Conservation (phyloP, 2,888 invertebrate species). For the Erpobdella octoculata region DNA sequence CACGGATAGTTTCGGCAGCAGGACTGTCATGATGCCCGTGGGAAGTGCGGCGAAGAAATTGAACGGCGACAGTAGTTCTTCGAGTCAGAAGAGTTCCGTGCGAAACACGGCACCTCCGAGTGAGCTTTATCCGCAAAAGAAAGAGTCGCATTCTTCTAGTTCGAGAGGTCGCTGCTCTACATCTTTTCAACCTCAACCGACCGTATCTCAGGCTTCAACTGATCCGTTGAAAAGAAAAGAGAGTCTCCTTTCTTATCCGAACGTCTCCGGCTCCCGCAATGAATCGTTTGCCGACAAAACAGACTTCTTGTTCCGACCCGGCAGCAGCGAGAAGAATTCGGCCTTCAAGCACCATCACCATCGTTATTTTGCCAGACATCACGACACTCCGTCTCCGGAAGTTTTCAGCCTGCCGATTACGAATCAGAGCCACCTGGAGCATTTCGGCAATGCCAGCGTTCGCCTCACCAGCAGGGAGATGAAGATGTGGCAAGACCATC, state of each 20-base stretch:
- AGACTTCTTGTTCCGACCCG: neutral
- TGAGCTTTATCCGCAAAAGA: neutral
- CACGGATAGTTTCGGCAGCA: neutral
- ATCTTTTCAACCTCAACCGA: neutral
- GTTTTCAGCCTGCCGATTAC: neutral
- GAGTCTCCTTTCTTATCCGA: neutral
- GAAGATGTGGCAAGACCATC: constrained; percentile 20
- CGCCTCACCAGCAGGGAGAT: constrained; percentile 18
- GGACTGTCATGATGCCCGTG: constrained; percentile 23
- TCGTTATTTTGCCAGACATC: neutral
- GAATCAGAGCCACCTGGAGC: neutral
- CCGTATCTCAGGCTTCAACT: neutral
- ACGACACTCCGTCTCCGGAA: neutral
- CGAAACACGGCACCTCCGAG: constrained; percentile 6
- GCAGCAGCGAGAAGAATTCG: constrained; percentile 1
- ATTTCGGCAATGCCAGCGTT: constrained; percentile 16
- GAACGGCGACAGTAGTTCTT: neutral
- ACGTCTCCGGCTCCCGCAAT: neutral
- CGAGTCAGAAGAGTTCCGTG: neutral
- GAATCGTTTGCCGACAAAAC: neutral
- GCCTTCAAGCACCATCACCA: neutral
- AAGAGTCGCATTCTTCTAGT: neutral
- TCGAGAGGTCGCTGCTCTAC: neutral
- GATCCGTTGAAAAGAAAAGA: constrained; percentile 21
- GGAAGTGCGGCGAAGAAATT: constrained; percentile 14